Evolutionary conservation across 1,140 invertebrate genomes (phyloP).

Genomic region (Battus philenor): DNA sequence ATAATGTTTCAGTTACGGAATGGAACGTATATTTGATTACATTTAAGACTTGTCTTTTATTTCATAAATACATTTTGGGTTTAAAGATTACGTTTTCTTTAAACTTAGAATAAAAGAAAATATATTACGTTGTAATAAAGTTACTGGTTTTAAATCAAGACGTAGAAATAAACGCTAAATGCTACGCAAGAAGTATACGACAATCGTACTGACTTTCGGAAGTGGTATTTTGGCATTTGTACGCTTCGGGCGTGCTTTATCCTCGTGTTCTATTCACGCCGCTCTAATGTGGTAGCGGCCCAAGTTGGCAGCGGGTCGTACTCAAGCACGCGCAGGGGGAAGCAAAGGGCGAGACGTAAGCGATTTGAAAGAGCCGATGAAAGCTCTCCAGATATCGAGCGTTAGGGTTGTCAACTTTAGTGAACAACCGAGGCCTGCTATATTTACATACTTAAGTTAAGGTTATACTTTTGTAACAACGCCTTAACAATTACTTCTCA

Average conservation of each 20-base stretch:
- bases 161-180: no score
- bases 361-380: conserved; percentile 68
- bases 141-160: no score
- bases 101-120: no score
- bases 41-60: no score
- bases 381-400: conserved; percentile 60
- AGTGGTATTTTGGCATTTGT: background rate
- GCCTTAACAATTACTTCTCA: no score
- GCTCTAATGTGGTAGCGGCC: conserved; percentile 8
- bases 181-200: no score
- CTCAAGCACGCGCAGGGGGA: conserved; percentile 31
- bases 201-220: background rate
- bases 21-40: no score
- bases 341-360: conserved; percentile 27
- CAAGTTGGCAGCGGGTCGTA: background rate
- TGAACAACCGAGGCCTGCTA: background rate
- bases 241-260: background rate
- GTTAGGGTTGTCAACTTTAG: conserved; percentile 47
- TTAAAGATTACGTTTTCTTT: no score
- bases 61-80: no score
- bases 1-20: no score
- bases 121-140: no score
- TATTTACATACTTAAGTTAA: conserved; percentile 24
- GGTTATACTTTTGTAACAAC: no score
- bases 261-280: background rate